A percentile compares a stretch with the other conserved stretches of the same genome.
Conservation (phyloP, 1,140 invertebrate genomes). For the Homarus americanus region DNA sequence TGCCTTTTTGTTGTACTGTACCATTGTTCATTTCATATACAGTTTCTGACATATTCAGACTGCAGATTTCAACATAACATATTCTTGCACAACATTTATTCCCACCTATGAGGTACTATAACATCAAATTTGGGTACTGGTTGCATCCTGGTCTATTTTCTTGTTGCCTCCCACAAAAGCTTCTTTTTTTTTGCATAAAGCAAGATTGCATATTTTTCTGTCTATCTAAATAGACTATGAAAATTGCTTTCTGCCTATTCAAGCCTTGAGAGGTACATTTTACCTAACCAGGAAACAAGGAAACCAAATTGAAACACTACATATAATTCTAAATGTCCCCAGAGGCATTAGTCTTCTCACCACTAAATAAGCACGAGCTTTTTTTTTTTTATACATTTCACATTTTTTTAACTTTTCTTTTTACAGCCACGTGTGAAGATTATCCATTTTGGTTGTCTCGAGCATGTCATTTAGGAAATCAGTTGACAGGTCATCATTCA, state of each 20-base stretch:
- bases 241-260: conserved; percentile 39
- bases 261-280: conserved; percentile 26
- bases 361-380: conserved; percentile 53
- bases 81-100: not conserved
- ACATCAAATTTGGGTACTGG: conserved; percentile 45
- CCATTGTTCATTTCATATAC: conserved; percentile 22
- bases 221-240: conserved; percentile 32
- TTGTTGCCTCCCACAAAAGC: conserved; percentile 40
- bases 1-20: conserved; percentile 40
- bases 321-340: conserved; percentile 39
- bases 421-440: conserved; percentile 72
- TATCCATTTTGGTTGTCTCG: conserved; percentile 72
- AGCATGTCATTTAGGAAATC: conserved; percentile 73
- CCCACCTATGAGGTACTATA: conserved; percentile 50
- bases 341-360: conserved; percentile 61
- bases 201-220: conserved; percentile 46
- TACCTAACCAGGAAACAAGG: conserved; percentile 41
- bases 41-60: conserved; percentile 42
- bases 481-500: conserved; percentile 69
- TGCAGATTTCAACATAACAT: conserved; percentile 19
- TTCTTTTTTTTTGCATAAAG: conserved; percentile 12
- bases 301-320: conserved; percentile 35
- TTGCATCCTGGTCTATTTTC: conserved; percentile 24
- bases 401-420: conserved; percentile 17
- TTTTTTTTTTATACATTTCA: conserved; percentile 37